These are phyloP conservation scores for Tetranychus urticae DNA, from an alignment of 1,140 invertebrate species.

Conservation along the genomic window DNA sequence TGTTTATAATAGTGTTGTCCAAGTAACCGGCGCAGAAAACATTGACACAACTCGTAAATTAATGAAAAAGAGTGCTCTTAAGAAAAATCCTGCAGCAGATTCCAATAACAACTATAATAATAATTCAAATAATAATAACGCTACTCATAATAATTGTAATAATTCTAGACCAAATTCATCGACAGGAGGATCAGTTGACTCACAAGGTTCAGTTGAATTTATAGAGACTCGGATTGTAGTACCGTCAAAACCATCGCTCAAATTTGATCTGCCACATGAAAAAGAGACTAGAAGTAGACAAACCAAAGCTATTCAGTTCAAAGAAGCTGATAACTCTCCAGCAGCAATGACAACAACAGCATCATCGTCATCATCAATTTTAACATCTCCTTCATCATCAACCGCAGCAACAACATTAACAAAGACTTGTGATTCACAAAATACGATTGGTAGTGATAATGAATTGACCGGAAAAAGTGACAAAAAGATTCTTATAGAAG, in stretches of 20 bases:
- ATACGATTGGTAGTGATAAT: neutral
- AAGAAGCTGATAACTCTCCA: too few species aligned
- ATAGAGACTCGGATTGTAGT: neutral
- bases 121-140: too few species aligned
- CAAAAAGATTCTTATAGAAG: neutral
- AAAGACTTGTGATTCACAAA: neutral
- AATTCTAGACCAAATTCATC: too few species aligned
- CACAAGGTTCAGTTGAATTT: neutral
- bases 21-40: too few species aligned
- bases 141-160: too few species aligned
- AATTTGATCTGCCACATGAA: neutral
- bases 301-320: too few species aligned
- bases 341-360: too few species aligned
- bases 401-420: too few species aligned
- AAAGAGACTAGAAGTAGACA: neutral
- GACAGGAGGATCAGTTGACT: neutral
- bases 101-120: too few species aligned
- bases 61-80: neutral
- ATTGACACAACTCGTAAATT: neutral
- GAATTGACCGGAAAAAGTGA: neutral
- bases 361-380: too few species aligned
- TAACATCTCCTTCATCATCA: too few species aligned
- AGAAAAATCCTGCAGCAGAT: neutral
- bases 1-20: too few species aligned
- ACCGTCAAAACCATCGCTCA: neutral